Evolutionary conservation across 1,140 invertebrate genomes (phyloP), one percentile per base, ranked within the genome.

Genomic region (Meloidogyne floridensis): DNA sequence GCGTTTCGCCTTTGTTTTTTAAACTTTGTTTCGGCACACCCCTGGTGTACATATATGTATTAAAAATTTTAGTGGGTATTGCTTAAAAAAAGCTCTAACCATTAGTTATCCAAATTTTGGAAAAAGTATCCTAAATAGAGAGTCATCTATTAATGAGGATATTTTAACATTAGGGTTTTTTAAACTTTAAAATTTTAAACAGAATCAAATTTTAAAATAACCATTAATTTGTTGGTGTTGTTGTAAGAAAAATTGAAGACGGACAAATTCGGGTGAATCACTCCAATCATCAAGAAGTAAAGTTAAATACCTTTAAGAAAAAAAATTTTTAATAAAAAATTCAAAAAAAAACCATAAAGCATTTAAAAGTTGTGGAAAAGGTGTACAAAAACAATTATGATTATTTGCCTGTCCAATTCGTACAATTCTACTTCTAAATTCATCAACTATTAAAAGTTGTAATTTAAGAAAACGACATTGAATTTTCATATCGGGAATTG

Each of bases 281-380:
- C 79, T 87, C 84, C 84, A 86, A 69, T 87, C 85, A 72, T 86
- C 84, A 53, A 86, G 75, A 10, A 86, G 77, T 47, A 87, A 51
- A 4, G 77, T 71, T 42, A 86, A 15, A 72, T 83, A 84, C 83
- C 83, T 84, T 32, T 2, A 85, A 74, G 43, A 53, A 80, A 51
- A 51, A 78, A 18, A 78, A 78, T 65, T 11, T 70, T 18, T 1
- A 8, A 2, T 4, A 3, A 47, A 20, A 74, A 76, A 47, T n/a
- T 18, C 18, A 81, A 80, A 2, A 20, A 80, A 79, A 18, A 15
- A 76, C 80, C 76, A 80, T 20, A 80, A 65, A 13, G 72, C 77
- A 54, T 85, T 85, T 59, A 85, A 74, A 15, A 85, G 53, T 51
- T 85, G 83, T 2, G 84, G 83, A 75, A 86, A 86, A 18, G 84